These are phyloP conservation scores for Vannuccia rotundouncinata DNA, from an alignment of 2,888 invertebrate species.

Conservation along the genomic window DNA sequence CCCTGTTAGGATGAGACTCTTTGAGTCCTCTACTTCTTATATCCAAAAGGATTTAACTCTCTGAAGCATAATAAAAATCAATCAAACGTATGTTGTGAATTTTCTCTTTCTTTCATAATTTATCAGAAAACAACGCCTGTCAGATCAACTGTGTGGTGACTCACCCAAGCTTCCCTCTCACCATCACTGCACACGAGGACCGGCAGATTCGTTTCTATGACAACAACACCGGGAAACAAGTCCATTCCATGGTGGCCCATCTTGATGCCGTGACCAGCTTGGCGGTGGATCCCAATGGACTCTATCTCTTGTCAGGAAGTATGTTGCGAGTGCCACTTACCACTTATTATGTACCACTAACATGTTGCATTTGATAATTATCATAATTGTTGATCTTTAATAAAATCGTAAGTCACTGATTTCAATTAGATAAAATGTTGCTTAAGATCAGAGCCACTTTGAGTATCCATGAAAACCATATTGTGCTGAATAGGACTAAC, in stretches of 20 bases:
- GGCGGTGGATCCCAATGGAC: slow-evolving; percentile 93
- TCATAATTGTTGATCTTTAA: too few relatives aligned
- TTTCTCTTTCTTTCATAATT: too few relatives aligned
- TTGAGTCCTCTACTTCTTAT: too few relatives aligned
- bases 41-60: too few relatives aligned
- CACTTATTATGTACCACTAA: not conserved
- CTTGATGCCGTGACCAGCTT: slow-evolving; percentile 94
- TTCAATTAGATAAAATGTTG: too few relatives aligned
- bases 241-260: slow-evolving; percentile 97
- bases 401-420: too few relatives aligned
- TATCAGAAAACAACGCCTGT: slow-evolving; percentile 44
- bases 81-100: too few relatives aligned
- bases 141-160: slow-evolving; percentile 68
- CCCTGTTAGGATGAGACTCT: too few relatives aligned
- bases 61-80: too few relatives aligned
- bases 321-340: slow-evolving; percentile 50
- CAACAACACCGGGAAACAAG: slow-evolving; percentile 80
- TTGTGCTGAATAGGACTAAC: too few relatives aligned
- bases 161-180: slow-evolving; percentile 89
- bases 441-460: too few relatives aligned
- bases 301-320: slow-evolving; percentile 93
- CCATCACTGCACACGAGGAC: slow-evolving; percentile 95
- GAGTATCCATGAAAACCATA: too few relatives aligned
- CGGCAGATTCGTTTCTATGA: slow-evolving; percentile 98
- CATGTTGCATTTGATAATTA: not conserved